Base-by-base conservation (phyloP, 2,888 invertebrate species). In the Chrysolina americana region DNA sequence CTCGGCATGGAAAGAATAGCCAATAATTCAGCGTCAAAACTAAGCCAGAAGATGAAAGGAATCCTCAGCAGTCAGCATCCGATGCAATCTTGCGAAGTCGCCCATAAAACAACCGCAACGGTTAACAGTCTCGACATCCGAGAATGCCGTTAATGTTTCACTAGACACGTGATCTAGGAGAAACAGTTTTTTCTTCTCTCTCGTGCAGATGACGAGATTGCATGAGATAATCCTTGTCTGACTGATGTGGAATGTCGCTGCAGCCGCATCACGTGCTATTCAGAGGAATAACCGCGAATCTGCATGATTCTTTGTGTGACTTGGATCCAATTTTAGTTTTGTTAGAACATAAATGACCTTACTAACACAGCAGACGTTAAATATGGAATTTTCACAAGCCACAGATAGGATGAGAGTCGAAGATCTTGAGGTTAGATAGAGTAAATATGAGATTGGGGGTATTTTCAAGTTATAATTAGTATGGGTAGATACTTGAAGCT, bases 241-340 rank as follows among this genome's bases (percentile, higher is more conserved):
- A 59, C 59, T 13, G 23, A 28, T 28, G 59, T 59, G 23, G 59
- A 13, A 59, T 59, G 59, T 59, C 28, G 23, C 59, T 59, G 28
- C 59, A 59, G 28, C 23, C 59, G 15, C 9, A 65, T 74, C 74
- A 70, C 68, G 74, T 68, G 70, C 44, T 47, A 21, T 19, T 53
- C 48, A 68, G 47, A 74, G 70, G 68, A 70, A 74, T 71, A 74
- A 74, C 70, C 70, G 68, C 68, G 41, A 53, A 64, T 74, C 44
- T 68, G 70, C 70, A 74, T 62, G 71, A 59, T 74, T 68, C 74
- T 74, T 74, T 71, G 70, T 68, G 68, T 64, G 53, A 63, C 63
- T 41, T 64, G 41, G 47, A 73, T 74, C 56, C 68, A 64, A 64
- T 66, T 74, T 68, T 53, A 62, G 21, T 53, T 53, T 53, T 13